Conservation (phyloP, 2,113 vertebrate genomes). For the Ciconia stormi region DNA sequence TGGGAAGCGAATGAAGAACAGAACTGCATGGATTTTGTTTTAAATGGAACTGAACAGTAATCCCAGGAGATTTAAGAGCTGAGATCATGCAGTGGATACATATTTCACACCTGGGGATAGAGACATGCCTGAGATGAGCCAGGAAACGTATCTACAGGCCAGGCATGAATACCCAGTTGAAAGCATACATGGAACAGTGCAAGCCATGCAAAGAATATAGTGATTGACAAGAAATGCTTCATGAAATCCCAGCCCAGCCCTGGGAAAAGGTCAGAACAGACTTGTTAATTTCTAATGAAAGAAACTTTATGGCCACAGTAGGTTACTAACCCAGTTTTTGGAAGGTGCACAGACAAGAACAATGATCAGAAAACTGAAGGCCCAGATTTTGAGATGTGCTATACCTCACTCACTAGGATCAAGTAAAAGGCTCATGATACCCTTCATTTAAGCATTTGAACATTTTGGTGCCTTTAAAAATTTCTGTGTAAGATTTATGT, state of each 20-base stretch:
- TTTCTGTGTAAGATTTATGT: not conserved
- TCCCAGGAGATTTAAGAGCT: slow-evolving; percentile 34
- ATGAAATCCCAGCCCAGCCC: slow-evolving; percentile 19
- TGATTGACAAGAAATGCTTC: slow-evolving; percentile 20
- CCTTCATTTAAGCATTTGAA: not conserved
- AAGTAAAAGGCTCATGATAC: not conserved
- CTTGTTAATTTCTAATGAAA: slow-evolving; percentile 1
- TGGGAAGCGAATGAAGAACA: slow-evolving; percentile 13
- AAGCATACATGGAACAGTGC: not conserved
- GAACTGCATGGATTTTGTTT: slow-evolving; percentile 7
- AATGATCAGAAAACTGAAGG: not conserved
- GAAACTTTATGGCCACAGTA: not conserved
- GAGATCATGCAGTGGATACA: slow-evolving; percentile 29
- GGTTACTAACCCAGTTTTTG: not conserved
- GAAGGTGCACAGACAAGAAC: not conserved
- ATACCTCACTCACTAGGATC: not conserved
- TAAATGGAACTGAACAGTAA: slow-evolving; percentile 47
- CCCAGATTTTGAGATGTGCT: not conserved
- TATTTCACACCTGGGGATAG: slow-evolving; percentile 58
- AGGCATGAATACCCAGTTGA: slow-evolving; percentile 35
- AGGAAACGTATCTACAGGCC: slow-evolving; percentile 58
- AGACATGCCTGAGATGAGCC: slow-evolving; percentile 59
- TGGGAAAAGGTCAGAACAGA: slow-evolving; percentile 16
- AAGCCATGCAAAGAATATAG: not conserved
- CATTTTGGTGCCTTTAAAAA: not conserved